phyloP scores from a whole-genome alignment of 2,888 invertebrate species.

The Aporophyla nigra region DNA sequence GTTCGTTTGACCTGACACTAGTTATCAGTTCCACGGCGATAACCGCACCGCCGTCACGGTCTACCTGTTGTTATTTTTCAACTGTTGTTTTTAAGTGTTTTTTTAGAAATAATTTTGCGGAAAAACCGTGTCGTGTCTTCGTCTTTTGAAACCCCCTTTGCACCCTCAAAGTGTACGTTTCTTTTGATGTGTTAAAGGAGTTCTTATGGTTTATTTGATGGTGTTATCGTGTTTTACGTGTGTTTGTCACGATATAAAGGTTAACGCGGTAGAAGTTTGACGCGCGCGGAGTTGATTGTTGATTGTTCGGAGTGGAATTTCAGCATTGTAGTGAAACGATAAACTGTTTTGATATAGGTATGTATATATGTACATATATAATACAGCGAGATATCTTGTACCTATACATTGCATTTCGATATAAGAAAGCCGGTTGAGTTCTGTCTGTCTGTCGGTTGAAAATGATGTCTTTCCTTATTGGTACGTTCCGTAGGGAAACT shows the following conservation, averaged over 20 bases:
- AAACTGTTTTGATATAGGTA: conserved; percentile 47
- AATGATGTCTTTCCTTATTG: background rate
- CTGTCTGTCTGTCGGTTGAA: conserved; percentile 13
- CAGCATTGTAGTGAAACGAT: conserved; percentile 28
- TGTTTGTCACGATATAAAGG: conserved; percentile 47
- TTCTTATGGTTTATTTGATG: conserved; percentile 20
- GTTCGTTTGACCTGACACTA: conserved; percentile 91
- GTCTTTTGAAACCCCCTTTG: background rate
- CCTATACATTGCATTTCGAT: conserved; percentile 11
- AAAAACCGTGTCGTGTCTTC: conserved; percentile 13
- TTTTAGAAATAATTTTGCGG: conserved; percentile 45
- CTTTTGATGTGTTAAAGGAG: background rate
- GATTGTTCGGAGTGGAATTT: conserved; percentile 35
- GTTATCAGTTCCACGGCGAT: conserved; percentile 89
- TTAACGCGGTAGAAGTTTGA: conserved; percentile 38
- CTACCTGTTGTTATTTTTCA: conserved; percentile 86
- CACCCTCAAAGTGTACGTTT: background rate
- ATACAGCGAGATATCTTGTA: conserved; percentile 14
- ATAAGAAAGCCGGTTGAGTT: background rate
- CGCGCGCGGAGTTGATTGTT: conserved; percentile 60
- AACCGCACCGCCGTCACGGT: conserved; percentile 82
- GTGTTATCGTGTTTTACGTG: conserved; percentile 33
- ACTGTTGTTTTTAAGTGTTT: conserved; percentile 64
- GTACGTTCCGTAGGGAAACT: too few relatives aligned
- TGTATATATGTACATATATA: conserved; percentile 30